phyloP scores from a whole-genome alignment of 2,888 invertebrate species.

The Pandemis cinnamomeana region DNA sequence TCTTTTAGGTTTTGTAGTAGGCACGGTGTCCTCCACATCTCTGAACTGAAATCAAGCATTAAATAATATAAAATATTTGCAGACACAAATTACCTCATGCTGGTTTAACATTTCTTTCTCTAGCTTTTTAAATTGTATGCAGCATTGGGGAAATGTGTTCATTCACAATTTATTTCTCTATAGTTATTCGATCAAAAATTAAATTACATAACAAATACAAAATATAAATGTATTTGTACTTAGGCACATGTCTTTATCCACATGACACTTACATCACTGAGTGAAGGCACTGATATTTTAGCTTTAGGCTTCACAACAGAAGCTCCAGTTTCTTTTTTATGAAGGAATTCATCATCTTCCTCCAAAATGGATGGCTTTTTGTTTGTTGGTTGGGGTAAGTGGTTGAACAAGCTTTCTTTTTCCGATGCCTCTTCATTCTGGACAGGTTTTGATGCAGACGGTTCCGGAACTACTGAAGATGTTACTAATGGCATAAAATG shows the following conservation, averaged over 20 bases:
- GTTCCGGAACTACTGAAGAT: conserved; percentile 39
- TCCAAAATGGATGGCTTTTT: conserved; percentile 71
- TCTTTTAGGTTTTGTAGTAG: conserved; percentile 72
- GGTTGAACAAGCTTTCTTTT: conserved; percentile 62
- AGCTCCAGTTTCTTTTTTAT: conserved; percentile 80
- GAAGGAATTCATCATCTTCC: conserved; percentile 86
- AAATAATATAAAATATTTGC: too few relatives aligned
- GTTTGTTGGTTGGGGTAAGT: conserved; percentile 80
- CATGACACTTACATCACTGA: conserved; percentile 83
- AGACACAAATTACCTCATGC: too few relatives aligned
- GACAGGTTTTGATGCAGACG: conserved; percentile 38
- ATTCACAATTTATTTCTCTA: too few relatives aligned
- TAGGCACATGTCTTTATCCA: background rate
- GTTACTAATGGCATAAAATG: background rate
- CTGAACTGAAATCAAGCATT: conserved; percentile 79
- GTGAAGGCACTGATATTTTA: conserved; percentile 88
- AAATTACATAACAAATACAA: background rate
- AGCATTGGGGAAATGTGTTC: too few relatives aligned
- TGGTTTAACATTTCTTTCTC: too few relatives aligned
- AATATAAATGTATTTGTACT: background rate
- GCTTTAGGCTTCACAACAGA: conserved; percentile 78
- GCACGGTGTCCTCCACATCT: conserved; percentile 81
- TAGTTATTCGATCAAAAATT: too few relatives aligned
- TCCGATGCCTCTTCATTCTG: conserved; percentile 29
- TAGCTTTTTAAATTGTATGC: too few relatives aligned